phyloP scores from a whole-genome alignment of 2,797 vertebrate species.

The Peromyscus melanophrys region DNA sequence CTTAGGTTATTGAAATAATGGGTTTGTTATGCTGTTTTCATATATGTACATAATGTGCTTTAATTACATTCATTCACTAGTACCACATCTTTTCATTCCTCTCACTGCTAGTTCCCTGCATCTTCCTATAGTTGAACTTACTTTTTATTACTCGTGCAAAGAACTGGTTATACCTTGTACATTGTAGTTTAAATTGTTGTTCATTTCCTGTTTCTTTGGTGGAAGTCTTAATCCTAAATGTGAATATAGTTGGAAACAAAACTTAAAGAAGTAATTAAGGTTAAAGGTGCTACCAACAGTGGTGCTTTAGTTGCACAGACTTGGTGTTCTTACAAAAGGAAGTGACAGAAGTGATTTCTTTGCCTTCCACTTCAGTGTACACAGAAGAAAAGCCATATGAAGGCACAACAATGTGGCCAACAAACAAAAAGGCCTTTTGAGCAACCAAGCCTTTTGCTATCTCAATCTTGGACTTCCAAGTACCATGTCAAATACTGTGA shows the following conservation, averaged over 20 bases:
- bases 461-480: neutral
- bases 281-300: neutral
- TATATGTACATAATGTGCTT: neutral
- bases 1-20: neutral
- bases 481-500: neutral
- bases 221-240: neutral
- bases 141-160: conserved; percentile 24
- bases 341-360: neutral
- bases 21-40: neutral
- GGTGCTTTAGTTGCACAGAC: neutral
- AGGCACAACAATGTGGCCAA: neutral
- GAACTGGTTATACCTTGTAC: neutral
- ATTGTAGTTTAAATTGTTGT: neutral
- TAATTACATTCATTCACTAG: neutral
- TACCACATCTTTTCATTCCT: neutral
- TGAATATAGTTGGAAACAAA: neutral
- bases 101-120: neutral
- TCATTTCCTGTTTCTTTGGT: neutral
- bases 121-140: neutral
- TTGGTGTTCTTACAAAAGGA: neutral
- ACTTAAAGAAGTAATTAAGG: neutral
- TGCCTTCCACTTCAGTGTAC: neutral
- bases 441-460: neutral
- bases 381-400: neutral
- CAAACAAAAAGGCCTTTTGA: neutral